phyloP scores from a whole-genome alignment of 2,888 invertebrate species.

The Emmelina monodactyla region DNA sequence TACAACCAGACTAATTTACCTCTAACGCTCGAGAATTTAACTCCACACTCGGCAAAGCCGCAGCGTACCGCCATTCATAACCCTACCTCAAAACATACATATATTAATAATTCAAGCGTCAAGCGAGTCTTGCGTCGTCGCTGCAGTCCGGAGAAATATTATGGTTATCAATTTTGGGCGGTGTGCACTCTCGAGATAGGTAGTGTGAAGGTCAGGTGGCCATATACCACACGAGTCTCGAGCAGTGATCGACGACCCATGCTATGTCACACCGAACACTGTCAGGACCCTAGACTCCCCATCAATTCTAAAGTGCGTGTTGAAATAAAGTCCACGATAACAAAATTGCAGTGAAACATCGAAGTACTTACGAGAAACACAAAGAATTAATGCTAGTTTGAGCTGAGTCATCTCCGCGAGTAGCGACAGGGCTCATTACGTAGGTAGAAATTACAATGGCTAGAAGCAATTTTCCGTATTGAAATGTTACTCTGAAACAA shows the following conservation, averaged over 20 bases:
- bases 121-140: conserved; percentile 44
- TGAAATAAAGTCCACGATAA: too few species aligned
- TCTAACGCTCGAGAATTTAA: background rate
- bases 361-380: too few species aligned
- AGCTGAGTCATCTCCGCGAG: too few species aligned
- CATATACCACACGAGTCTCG: conserved; percentile 16
- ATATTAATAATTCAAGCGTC: conserved; percentile 21
- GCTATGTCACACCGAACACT: background rate
- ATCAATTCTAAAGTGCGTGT: too few species aligned
- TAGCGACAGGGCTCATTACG: too few species aligned
- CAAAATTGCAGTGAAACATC: too few species aligned
- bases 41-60: background rate
- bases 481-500: too few species aligned
- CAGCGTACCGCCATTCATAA: background rate
- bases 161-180: conserved; percentile 52
- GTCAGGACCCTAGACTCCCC: background rate
- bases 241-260: background rate
- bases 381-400: too few species aligned
- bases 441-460: too few species aligned
- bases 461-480: too few species aligned
- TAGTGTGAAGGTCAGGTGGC: conserved; percentile 32
- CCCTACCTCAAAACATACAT: conserved; percentile 1
- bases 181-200: conserved; percentile 46
- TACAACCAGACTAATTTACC: too few species aligned
- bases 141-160: conserved; percentile 46